Evolutionary conservation across 2,797 vertebrate genomes (phyloP).

Genomic region (Gastrophryne carolinensis): DNA sequence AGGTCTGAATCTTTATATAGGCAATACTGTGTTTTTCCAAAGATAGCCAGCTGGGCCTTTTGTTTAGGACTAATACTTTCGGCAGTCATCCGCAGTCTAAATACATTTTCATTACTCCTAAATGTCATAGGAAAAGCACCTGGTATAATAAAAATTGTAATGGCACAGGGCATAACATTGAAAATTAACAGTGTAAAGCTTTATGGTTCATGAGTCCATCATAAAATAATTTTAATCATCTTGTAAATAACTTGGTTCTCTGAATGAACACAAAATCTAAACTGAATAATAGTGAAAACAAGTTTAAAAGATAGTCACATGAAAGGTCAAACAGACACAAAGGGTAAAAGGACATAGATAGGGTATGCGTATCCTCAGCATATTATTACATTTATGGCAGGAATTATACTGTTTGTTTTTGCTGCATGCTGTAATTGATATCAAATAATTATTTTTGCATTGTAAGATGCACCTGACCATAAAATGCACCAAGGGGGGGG

Average conservation of each 20-base stretch:
- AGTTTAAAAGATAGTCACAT: background rate
- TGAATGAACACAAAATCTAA: background rate
- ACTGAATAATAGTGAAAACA: background rate
- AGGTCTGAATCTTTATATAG: background rate
- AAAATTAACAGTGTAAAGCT: background rate
- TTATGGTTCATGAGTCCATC: background rate
- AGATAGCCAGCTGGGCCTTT: background rate
- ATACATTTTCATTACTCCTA: constrained; percentile 4
- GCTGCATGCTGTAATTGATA: no score
- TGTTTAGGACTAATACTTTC: background rate
- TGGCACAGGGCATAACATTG: background rate
- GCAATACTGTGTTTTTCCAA: background rate
- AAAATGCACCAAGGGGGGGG: no score
- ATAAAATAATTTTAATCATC: constrained; percentile 1
- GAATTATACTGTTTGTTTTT: no score
- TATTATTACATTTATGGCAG: no score
- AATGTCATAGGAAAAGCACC: constrained; percentile 4
- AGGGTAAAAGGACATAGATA: background rate
- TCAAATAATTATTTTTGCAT: no score
- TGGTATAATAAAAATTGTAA: constrained; percentile 16
- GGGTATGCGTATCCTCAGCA: no score
- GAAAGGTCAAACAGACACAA: background rate
- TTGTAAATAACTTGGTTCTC: background rate
- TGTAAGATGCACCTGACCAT: no score
- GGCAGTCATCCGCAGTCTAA: constrained; percentile 7